Evolutionary conservation across 2,888 invertebrate species (phyloP), one percentile per base, ranked within the genome.

Genomic region (Rhagium mordax): DNA sequence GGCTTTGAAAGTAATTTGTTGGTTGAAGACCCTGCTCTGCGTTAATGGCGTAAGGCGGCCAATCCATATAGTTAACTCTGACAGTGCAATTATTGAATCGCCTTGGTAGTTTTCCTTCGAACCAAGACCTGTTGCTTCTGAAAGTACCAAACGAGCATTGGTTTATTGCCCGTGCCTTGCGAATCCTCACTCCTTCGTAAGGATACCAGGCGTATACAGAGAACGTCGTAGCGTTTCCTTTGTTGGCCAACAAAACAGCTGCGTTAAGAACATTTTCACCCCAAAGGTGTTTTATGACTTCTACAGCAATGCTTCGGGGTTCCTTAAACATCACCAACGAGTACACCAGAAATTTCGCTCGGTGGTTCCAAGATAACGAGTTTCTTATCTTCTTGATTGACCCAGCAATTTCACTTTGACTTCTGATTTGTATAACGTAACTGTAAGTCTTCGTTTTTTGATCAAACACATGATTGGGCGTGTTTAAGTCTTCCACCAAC

Each of bases 401-500:
- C 5, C 41, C n/a, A 29, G 55, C 18, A 41, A 75, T 27, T 21
- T 75, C 72, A 20, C 33, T 18, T 48, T 51, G 49, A 0, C 21
- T 57, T n/a, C n/a, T n/a, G n/a, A n/a, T n/a, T n/a, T n/a, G n/a
- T n/a, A n/a, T n/a, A n/a, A n/a, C n/a, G n/a, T 64, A 69, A n/a
- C 53, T 71, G 27, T 29, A 27, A 10, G 16, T 41, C 49, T 18
- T 62, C 21, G 16, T 8, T 10, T 18, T 51, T 21, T 1, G 6
- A n/a, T 48, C 24, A 13, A 20, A 47, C 51, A 10, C 0, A 18
- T 47, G 51, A 15, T 8, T 33, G 21, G 27, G 10, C 3, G 16
- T 65, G 15, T 57, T 53, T 7, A 71, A 55, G 7, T 67, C 62
- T 47, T 18, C 71, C 16, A 73, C 29, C n/a, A 73, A 13, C 5